Conservation (phyloP, 2,113 vertebrate genomes). For the Candoia aspera region DNA sequence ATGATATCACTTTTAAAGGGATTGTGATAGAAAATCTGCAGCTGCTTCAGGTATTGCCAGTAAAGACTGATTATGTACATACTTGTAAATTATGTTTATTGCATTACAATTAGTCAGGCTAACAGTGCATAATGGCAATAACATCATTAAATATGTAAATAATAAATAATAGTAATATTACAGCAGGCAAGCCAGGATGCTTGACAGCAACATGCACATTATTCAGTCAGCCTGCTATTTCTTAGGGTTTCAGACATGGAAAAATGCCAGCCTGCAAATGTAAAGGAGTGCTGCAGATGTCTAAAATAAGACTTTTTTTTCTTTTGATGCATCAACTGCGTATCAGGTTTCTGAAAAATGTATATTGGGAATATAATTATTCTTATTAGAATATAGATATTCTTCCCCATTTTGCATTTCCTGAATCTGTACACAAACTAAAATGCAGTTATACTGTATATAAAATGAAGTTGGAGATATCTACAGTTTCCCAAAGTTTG, state of each 20-base stretch:
- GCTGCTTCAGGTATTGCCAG: slow-evolving; percentile 47
- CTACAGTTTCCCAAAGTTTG: not conserved
- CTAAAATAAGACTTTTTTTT: not conserved
- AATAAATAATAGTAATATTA: slow-evolving; percentile 70
- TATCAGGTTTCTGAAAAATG: not conserved
- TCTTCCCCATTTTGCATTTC: not conserved
- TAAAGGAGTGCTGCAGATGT: slow-evolving; percentile 15
- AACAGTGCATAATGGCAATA: slow-evolving; percentile 67
- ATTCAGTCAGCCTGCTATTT: slow-evolving; percentile 44
- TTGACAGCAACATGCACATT: slow-evolving; percentile 48
- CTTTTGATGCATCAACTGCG: not conserved
- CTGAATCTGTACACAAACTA: not conserved
- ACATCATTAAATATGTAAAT: slow-evolving; percentile 72
- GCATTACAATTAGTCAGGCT: slow-evolving; percentile 66
- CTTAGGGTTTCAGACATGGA: slow-evolving; percentile 51
- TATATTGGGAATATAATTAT: not conserved
- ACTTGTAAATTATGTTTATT: slow-evolving; percentile 68
- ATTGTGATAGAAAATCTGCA: not conserved
- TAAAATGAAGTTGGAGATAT: not conserved
- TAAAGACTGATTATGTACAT: slow-evolving; percentile 48
- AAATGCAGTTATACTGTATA: not conserved
- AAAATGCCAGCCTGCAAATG: slow-evolving; percentile 51
- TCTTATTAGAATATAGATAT: not conserved
- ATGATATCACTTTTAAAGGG: slow-evolving; percentile 45
- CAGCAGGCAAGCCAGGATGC: slow-evolving; percentile 38